A percentile compares a stretch with the other conserved stretches of the same genome.
phyloP scores from a whole-genome alignment of 2,113 vertebrate species.

The Cairina moschata region DNA sequence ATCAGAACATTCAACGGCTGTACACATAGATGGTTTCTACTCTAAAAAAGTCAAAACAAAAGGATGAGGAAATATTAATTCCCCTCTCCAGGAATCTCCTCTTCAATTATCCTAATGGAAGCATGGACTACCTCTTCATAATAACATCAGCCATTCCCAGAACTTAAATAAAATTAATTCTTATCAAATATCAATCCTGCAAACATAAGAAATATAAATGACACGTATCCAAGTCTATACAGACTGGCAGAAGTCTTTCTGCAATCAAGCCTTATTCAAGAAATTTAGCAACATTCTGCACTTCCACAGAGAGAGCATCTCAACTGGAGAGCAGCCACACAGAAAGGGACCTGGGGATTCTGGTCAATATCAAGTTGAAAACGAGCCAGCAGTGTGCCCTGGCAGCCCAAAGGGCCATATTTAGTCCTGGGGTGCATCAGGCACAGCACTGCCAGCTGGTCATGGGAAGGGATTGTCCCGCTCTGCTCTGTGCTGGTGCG shows the following conservation, averaged over 20 bases:
- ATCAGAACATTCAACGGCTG: conserved; percentile 7
- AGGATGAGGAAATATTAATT: neutral
- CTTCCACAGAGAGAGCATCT: neutral
- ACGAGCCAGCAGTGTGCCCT: too few relatives aligned
- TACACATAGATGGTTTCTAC: neutral
- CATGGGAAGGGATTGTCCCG: too few relatives aligned
- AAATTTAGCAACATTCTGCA: neutral
- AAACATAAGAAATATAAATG: neutral
- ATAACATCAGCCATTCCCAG: neutral
- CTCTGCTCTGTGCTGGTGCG: too few relatives aligned
- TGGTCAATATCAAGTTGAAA: too few relatives aligned
- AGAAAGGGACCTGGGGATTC: too few relatives aligned
- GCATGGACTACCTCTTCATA: neutral
- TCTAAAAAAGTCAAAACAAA: neutral
- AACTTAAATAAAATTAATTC: neutral
- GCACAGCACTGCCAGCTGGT: too few relatives aligned
- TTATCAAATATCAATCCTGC: neutral
- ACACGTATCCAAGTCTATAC: neutral
- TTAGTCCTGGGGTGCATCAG: too few relatives aligned
- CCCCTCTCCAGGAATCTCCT: neutral
- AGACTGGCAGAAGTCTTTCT: neutral
- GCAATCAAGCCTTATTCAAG: neutral
- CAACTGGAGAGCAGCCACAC: too few relatives aligned
- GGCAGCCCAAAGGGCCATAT: too few relatives aligned
- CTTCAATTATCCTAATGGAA: neutral